Evolutionary conservation across 2,888 invertebrate genomes (phyloP), one percentile per base, ranked within the genome.

Genomic region (Papilio gigon): DNA sequence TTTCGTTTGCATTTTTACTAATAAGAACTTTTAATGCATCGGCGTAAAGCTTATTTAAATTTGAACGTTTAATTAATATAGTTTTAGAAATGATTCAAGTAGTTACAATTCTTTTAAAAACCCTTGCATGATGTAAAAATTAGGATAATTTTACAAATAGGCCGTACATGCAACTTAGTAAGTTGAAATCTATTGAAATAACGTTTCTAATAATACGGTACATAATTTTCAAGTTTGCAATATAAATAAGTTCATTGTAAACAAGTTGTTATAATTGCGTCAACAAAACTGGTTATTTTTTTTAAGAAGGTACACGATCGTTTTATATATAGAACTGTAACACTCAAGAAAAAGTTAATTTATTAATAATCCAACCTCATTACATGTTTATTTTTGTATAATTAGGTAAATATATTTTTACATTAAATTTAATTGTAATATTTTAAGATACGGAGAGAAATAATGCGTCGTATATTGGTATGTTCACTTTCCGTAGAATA

Each of bases 401-500:
- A 8, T 40, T 40, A 44, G 1, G 22, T 20, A 9, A 47, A 22
- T 25, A 25, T 50, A 47, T 25, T 47, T 22, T 22, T 22, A 35
- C 14, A 30, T 17, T 1, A 27, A 30, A 30, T 17, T 56, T 9
- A 27, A 30, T 56, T 30, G 27, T 27, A 27, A 30, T 56, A 30
- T 30, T 56, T 8, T 2, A 8, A 30, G 4, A 56, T 56, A 17
- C 20, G 11, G 0, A 47, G 6, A n/a, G n/a, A 22, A 14, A 27
- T 9, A 20, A 60, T n/a, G 33, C 4, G 33, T 9, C 14, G 3
- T 20, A 61, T 40, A 17, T n/a, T 27, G 22, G 14, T 40, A 33
- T 30, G 30, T 58, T 44, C 56, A 64, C 50, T 35, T 61, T 22
- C 27, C 12, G 47, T 78, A 78, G 80, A 77, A 77, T 73, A 75